Conservation (phyloP, 2,797 vertebrate genomes). For the Lepidocolaptes lacrymiger region DNA sequence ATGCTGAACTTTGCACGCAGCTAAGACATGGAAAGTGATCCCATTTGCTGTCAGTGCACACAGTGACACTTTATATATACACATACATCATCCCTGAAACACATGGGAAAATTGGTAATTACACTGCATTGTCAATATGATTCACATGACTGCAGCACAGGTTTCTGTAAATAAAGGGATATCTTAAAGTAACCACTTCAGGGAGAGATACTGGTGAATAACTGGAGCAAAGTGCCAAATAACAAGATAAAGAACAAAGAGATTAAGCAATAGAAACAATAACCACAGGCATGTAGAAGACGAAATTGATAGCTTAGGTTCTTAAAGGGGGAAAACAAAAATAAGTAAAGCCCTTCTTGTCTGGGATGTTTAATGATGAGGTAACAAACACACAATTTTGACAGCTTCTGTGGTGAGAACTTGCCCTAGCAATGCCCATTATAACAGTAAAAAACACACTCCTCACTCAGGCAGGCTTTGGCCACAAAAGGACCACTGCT, state of each 20-base stretch:
- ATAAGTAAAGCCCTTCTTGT: background rate
- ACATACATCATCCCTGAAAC: background rate
- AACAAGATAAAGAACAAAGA: background rate
- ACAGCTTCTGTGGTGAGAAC: background rate
- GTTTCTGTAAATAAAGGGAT: background rate
- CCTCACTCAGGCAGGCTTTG: background rate
- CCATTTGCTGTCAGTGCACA: background rate
- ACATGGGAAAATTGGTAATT: background rate
- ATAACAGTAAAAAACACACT: background rate
- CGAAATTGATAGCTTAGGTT: background rate
- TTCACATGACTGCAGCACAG: background rate
- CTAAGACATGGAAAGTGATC: background rate
- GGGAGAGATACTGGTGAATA: background rate
- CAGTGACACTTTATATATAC: background rate
- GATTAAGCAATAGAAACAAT: background rate
- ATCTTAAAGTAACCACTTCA: no score
- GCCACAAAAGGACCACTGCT: background rate
- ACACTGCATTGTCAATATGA: no score
- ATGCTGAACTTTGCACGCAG: background rate
- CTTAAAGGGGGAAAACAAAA: background rate
- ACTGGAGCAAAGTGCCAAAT: no score
- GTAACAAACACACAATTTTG: background rate
- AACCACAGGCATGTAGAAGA: background rate
- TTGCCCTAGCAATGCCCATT: background rate
- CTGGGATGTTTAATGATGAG: background rate